Conservation (phyloP, 2,888 invertebrate genomes). For the Drosophila bunnanda region DNA sequence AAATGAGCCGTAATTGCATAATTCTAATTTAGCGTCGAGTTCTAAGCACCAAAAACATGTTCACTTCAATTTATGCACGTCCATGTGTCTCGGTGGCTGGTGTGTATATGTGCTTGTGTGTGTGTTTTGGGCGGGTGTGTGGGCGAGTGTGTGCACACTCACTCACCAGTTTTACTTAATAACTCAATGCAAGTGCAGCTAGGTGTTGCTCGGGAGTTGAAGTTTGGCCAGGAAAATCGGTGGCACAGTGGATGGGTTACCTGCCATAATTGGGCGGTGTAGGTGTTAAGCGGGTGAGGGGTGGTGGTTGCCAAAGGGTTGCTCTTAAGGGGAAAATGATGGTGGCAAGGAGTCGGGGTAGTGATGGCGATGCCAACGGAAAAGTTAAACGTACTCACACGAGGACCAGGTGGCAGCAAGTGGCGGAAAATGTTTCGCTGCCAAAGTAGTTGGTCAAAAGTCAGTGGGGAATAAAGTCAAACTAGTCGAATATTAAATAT, state of each 20-base stretch:
- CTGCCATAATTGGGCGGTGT: conserved; percentile 37
- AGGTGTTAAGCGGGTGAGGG: conserved; percentile 22
- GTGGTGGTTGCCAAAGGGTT: conserved; percentile 7
- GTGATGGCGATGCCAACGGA: conserved; percentile 10
- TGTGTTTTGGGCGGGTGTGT: conserved; percentile 16
- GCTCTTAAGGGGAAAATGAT: neutral
- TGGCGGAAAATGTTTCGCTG: neutral
- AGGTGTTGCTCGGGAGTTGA: conserved; percentile 16
- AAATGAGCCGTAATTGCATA: conserved; percentile 80
- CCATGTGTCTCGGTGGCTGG: conserved; percentile 16
- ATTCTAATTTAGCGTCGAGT: conserved; percentile 76
- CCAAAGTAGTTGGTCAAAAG: conserved; percentile 9
- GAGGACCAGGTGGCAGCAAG: conserved; percentile 41
- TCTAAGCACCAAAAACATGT: conserved; percentile 71
- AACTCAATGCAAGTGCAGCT: conserved; percentile 41
- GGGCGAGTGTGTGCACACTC: conserved; percentile 27
- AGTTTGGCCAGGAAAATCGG: conserved; percentile 13
- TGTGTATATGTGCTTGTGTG: conserved; percentile 20
- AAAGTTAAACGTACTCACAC: conserved; percentile 44
- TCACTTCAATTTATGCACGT: conserved; percentile 63
- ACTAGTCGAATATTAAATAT: neutral
- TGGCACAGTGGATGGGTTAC: conserved; percentile 24
- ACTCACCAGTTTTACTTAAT: conserved; percentile 56
- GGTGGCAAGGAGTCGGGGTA: conserved; percentile 3
- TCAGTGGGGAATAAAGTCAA: neutral